These are phyloP conservation scores for Pheosia gnoma DNA, from an alignment of 2,888 invertebrate genomes.

Conservation along the genomic window DNA sequence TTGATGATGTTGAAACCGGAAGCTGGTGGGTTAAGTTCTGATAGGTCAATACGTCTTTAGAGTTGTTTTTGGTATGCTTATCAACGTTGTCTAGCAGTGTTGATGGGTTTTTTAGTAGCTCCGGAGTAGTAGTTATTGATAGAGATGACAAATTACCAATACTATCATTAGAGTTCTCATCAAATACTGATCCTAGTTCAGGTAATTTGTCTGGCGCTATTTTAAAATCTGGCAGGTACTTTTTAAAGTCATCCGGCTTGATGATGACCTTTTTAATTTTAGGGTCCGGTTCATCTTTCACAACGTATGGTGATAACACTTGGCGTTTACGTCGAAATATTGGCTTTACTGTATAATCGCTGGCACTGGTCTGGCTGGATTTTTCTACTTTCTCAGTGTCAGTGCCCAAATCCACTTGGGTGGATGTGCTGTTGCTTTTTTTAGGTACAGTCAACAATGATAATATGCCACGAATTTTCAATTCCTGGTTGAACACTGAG, in stretches of 20 bases:
- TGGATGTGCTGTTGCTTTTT: constrained; percentile 8
- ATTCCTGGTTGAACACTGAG: constrained; percentile 61
- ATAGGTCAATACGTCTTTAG: constrained; percentile 36
- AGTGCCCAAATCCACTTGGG: not conserved
- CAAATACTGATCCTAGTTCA: constrained; percentile 30
- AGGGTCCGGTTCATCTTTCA: constrained; percentile 39
- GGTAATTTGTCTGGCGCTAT: constrained; percentile 14
- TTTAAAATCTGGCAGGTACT: constrained; percentile 4
- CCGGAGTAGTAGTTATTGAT: constrained; percentile 34
- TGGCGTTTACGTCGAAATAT: constrained; percentile 35
- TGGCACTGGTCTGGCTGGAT: constrained; percentile 51
- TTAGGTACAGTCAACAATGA: constrained; percentile 52
- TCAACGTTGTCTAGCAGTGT: constrained; percentile 30
- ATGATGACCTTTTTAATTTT: constrained; percentile 47
- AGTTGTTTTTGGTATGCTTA: constrained; percentile 25
- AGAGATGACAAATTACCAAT: constrained; percentile 46
- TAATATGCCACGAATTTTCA: constrained; percentile 60
- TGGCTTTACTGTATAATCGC: constrained; percentile 11
- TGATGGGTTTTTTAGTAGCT: constrained; percentile 37
- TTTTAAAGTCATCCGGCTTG: constrained; percentile 38
- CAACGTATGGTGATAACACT: constrained; percentile 53
- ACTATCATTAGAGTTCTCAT: constrained; percentile 59
- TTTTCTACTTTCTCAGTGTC: not conserved
- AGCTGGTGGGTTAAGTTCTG: not conserved
- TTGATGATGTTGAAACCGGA: not conserved